Conservation (phyloP, 2,888 invertebrate species). For the Minunthozetes semirufus region DNA sequence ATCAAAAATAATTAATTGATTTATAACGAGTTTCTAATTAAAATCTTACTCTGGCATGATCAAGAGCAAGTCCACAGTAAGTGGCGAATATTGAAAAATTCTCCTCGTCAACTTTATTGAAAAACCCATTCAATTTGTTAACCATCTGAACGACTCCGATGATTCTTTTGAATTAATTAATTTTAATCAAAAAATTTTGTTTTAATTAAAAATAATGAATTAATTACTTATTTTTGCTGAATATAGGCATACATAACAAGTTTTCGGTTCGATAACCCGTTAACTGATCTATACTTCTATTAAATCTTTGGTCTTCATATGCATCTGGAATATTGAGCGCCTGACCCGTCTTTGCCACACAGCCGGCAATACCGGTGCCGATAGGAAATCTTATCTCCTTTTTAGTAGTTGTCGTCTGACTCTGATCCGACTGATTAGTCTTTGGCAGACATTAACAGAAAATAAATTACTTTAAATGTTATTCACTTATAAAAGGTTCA, state of each 20-base stretch:
- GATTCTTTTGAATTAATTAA: conserved; percentile 50
- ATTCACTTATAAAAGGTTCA: background rate
- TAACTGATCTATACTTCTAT: conserved; percentile 54
- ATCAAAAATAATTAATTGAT: background rate
- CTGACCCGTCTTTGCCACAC: conserved; percentile 71
- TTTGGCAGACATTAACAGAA: background rate
- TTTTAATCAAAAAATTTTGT: background rate
- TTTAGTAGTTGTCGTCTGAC: background rate
- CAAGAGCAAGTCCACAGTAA: conserved; percentile 75
- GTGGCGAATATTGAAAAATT: conserved; percentile 76
- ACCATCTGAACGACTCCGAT: conserved; percentile 87
- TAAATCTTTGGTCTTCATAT: conserved; percentile 68
- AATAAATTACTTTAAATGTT: background rate
- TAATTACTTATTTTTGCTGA: conserved; percentile 60
- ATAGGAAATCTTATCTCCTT: conserved; percentile 56
- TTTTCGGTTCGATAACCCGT: conserved; percentile 60
- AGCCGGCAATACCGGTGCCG: conserved; percentile 71
- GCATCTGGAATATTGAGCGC: conserved; percentile 74
- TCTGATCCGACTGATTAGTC: background rate
- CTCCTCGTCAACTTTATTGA: conserved; percentile 65
- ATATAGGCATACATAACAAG: conserved; percentile 80
- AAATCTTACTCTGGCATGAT: conserved; percentile 61
- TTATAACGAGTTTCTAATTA: background rate
- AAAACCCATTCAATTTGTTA: conserved; percentile 53
- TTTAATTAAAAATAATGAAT: background rate